These are phyloP conservation scores for Paguma larvata DNA, from an alignment of 2,797 vertebrate species.

Conservation along the genomic window DNA sequence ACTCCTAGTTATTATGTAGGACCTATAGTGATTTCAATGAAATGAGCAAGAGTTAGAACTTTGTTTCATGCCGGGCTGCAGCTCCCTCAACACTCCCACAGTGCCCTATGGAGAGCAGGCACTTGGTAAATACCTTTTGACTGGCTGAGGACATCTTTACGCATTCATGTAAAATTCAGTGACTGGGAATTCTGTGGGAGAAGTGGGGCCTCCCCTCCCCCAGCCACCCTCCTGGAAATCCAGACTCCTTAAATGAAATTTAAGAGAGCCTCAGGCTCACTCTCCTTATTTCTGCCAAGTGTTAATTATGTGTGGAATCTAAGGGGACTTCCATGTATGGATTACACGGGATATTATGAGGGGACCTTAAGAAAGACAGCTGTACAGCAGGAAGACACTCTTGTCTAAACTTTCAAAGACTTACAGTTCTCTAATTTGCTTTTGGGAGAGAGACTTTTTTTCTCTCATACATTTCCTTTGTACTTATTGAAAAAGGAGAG, in stretches of 20 bases:
- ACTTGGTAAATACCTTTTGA: neutral
- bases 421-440: neutral
- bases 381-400: constrained; percentile 21
- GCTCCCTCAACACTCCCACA: neutral
- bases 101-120: neutral
- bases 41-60: neutral
- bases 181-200: constrained; percentile 55
- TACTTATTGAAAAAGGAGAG: constrained; percentile 33
- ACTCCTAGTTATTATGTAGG: neutral
- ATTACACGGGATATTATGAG: constrained; percentile 45
- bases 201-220: constrained; percentile 38
- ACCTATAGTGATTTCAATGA: neutral
- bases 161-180: constrained; percentile 54
- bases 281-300: constrained; percentile 71
- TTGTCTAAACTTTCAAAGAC: constrained; percentile 43
- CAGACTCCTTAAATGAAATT: constrained; percentile 81
- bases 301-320: constrained; percentile 81
- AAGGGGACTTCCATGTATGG: constrained; percentile 72
- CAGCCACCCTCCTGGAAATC: constrained; percentile 62
- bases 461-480: neutral
- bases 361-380: constrained; percentile 61
- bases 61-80: neutral
- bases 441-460: neutral
- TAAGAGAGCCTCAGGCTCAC: constrained; percentile 73
- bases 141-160: constrained; percentile 62